phyloP scores from a whole-genome alignment of 2,113 vertebrate species.

The Australoheros scitulus region DNA sequence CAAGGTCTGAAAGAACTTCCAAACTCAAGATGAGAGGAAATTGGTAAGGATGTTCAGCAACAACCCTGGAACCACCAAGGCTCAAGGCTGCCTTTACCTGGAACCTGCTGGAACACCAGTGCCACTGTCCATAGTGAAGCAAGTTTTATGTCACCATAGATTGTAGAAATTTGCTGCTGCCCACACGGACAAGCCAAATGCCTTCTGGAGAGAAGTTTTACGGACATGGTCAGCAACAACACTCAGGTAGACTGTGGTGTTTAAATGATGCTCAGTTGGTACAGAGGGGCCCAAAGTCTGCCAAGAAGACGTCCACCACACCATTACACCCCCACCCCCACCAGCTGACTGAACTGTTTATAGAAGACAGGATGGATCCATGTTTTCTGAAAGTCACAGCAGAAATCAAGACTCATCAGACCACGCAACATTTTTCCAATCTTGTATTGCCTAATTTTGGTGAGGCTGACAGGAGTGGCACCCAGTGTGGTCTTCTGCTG shows the following conservation, averaged over 20 bases:
- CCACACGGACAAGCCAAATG: no score
- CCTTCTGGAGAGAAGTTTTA: no score
- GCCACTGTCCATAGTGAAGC: no score
- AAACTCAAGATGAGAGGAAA: no score
- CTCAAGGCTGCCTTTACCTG: no score
- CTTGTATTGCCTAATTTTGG: neutral
- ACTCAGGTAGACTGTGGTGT: neutral
- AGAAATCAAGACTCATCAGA: neutral
- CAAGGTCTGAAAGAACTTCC: no score
- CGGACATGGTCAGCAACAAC: neutral
- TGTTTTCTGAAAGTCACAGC: neutral
- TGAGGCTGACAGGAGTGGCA: accelerated
- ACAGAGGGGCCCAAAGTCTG: neutral
- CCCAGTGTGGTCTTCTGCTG: neutral
- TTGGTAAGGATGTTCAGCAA: no score
- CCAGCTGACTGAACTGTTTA: accelerated
- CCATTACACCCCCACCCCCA: neutral
- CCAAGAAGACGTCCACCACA: neutral
- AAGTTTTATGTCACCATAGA: no score
- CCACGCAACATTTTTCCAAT: accelerated
- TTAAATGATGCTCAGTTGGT: neutral
- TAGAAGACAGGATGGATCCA: accelerated
- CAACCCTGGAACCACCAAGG: no score
- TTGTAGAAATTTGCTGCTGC: no score
- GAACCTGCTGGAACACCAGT: no score